Base-by-base conservation (phyloP, 1,140 invertebrate species). In the Cryptotermes secundus region DNA sequence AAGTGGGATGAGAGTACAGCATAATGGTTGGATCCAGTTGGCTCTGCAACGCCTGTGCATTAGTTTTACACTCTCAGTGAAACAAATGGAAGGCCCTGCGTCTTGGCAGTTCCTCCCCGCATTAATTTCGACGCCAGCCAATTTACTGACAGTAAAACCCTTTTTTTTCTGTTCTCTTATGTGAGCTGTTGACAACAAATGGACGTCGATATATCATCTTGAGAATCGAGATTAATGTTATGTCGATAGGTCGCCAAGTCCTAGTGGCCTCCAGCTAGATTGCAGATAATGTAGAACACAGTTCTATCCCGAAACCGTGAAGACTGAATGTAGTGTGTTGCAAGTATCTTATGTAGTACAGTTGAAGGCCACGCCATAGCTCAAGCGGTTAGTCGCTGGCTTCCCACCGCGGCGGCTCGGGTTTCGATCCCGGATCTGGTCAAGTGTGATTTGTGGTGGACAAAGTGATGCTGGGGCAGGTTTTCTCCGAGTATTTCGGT, bases 121-220 rank as follows among this genome's bases (percentile, higher is more conserved):
- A 31, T 72, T 72, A n/a, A 72, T 72, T 72, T 72, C 59, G 31
- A 72, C 59, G 31, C 26, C 31, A 72, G 6, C 59, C 59, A 7
- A 72, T 72, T 72, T n/a, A 72, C 59, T 72, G 59, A n/a, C 59
- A 72, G 31, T 72, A 72, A 72, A 72, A 31, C 26, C 59, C 31
- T 0, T n/a, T 72, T 72, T 14, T 72, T 31, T 72, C n/a, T 31
- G 7, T 31, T 72, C n/a, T 7, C n/a, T 31, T 72, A 31, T 72
- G 59, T 31, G 59, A 72, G 59, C 59, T 72, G 59, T 72, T 72
- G 59, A 72, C 59, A 72, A 3, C 7, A 72, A 14, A n/a, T 72
- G 26, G 10, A 72, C 59, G 59, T 72, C 59, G 31, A 31, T 72
- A 72, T 31, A 72, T 72, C 59, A 72, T 72, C 59, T 31, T 72